Conservation (phyloP, 2,113 vertebrate genomes). For the Microcebus griseorufus region DNA sequence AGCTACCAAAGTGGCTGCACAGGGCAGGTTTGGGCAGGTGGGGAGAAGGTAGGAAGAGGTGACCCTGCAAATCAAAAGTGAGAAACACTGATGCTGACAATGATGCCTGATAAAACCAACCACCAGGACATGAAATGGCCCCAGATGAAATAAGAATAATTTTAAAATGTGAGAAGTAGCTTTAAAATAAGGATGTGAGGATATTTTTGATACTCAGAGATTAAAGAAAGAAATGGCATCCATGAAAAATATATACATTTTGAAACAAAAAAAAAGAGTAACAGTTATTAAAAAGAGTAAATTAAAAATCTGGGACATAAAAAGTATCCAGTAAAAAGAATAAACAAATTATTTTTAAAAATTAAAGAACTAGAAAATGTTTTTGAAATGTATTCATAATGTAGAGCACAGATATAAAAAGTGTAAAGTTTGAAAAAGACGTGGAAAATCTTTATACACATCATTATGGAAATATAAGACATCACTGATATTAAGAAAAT, state of each 20-base stretch:
- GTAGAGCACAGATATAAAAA: not conserved
- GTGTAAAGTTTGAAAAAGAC: not conserved
- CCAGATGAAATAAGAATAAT: not conserved
- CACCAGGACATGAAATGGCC: not conserved
- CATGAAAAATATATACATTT: not conserved
- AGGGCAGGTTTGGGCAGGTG: rapidly evolving
- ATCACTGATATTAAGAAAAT: not conserved
- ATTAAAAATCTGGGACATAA: not conserved
- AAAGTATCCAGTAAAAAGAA: not conserved
- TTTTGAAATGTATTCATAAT: not conserved
- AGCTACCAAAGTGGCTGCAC: no score
- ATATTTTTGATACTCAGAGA: not conserved
- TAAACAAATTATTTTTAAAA: not conserved
- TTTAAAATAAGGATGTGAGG: not conserved
- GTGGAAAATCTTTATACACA: not conserved
- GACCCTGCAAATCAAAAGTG: no score
- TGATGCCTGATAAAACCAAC: not conserved
- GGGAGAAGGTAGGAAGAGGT: rapidly evolving
- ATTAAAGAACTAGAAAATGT: not conserved
- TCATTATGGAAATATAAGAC: not conserved
- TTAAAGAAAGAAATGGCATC: not conserved
- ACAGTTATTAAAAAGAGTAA: not conserved
- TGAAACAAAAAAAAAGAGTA: not conserved
- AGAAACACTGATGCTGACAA: not conserved
- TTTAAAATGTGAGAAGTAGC: not conserved